phyloP scores from a whole-genome alignment of 64 coral and sea anemone species.

The Acropora yongei region DNA sequence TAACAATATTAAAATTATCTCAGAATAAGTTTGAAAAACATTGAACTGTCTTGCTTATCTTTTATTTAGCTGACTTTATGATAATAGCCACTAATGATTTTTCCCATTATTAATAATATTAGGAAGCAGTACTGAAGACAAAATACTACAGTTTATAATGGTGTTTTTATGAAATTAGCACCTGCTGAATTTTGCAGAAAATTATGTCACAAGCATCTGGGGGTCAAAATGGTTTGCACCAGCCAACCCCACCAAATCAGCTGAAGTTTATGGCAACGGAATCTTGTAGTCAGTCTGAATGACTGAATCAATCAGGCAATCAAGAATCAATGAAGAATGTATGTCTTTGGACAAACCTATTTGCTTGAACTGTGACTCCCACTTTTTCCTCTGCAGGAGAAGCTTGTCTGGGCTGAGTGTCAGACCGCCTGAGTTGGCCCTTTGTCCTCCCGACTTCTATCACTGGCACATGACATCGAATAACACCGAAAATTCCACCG shows the following conservation, averaged over 20 bases:
- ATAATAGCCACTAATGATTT: slow-evolving; percentile 23
- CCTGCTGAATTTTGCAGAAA: slow-evolving; percentile 6
- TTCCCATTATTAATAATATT: slow-evolving; percentile 9
- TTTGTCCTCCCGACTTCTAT: not conserved
- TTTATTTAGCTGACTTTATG: slow-evolving; percentile 31
- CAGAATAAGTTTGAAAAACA: slow-evolving; percentile 10
- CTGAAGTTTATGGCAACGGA: slow-evolving; percentile 17
- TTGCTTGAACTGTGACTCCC: not conserved
- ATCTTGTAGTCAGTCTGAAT: not conserved
- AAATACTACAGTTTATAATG: slow-evolving; percentile 15
- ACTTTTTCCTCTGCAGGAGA: not conserved
- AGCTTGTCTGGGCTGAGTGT: not conserved
- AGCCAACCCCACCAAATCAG: slow-evolving; percentile 11
- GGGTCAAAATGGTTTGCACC: not conserved
- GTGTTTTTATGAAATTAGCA: slow-evolving; percentile 3
- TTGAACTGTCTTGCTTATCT: not conserved
- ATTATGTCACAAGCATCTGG: slow-evolving; percentile 19
- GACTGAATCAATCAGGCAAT: no score
- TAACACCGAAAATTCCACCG: not conserved
- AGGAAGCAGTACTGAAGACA: not conserved
- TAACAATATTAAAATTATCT: slow-evolving; percentile 28
- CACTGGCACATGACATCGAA: not conserved
- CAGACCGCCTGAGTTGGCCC: not conserved
- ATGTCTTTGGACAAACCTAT: not conserved
- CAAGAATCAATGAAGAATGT: no score